Evolutionary conservation across 2,888 invertebrate species (phyloP).

Genomic region (Hetaerina titia): DNA sequence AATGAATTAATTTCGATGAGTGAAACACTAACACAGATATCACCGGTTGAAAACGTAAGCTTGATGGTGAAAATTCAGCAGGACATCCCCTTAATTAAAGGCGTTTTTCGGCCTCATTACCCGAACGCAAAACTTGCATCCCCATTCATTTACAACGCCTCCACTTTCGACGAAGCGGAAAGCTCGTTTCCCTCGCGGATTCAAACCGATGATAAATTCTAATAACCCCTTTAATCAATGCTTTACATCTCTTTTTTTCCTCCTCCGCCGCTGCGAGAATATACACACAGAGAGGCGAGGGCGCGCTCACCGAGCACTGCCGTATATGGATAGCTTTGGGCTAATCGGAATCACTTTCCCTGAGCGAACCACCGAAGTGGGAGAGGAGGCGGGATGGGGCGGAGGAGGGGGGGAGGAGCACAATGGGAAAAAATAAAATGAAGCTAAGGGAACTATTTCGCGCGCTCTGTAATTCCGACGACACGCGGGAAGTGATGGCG

Average conservation of each 20-base stretch:
- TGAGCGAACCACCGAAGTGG: not conserved
- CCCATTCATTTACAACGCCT: not conserved
- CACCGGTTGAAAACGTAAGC: not conserved
- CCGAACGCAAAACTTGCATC: not conserved
- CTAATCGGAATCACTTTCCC: slow-evolving; percentile 47
- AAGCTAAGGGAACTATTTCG: not conserved
- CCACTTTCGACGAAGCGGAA: not conserved
- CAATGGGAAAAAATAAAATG: not conserved
- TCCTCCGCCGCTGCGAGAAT: not conserved
- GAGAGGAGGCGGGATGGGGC: not conserved
- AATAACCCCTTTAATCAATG: slow-evolving; percentile 25
- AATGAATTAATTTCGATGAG: not conserved
- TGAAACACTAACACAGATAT: not conserved
- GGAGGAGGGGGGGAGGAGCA: not conserved
- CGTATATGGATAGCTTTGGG: not conserved
- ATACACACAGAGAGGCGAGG: not conserved
- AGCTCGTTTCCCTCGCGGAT: not conserved
- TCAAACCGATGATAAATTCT: slow-evolving; percentile 30
- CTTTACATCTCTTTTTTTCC: not conserved
- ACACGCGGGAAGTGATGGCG: not conserved
- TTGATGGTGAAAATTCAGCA: not conserved
- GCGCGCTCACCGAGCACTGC: not conserved
- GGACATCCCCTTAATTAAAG: not conserved
- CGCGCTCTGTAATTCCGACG: slow-evolving; percentile 8
- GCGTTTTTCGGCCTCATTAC: not conserved